Evolutionary conservation across 1,140 invertebrate genomes (phyloP).

Genomic region (Zaprionus taronus): DNA sequence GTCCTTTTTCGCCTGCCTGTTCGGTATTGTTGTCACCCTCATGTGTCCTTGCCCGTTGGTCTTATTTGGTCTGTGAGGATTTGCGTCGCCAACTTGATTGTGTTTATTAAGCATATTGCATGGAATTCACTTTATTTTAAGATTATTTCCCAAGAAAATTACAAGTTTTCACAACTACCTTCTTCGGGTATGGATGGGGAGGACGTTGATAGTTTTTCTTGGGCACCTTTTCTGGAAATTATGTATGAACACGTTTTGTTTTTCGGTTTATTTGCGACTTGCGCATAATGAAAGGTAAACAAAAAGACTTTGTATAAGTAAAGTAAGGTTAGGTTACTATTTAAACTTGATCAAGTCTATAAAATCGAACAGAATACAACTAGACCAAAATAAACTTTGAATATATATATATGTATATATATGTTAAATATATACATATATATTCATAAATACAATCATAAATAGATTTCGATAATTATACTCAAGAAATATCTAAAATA

Average conservation of each 20-base stretch:
- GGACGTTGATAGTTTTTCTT: conserved; percentile 55
- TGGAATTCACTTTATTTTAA: conserved; percentile 82
- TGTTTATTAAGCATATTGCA: conserved; percentile 82
- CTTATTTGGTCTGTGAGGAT: conserved; percentile 26
- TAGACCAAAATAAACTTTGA: not conserved
- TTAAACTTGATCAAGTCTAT: not conserved
- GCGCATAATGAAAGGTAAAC: conserved; percentile 21
- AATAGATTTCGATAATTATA: too few species aligned
- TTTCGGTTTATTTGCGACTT: conserved; percentile 55
- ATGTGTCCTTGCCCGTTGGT: conserved; percentile 5
- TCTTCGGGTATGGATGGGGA: not conserved
- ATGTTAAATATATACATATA: too few species aligned
- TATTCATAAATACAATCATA: too few species aligned
- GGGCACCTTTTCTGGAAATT: conserved; percentile 66
- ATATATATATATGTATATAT: too few species aligned
- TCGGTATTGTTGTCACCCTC: conserved; percentile 38
- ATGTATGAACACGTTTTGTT: conserved; percentile 75
- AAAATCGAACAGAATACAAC: not conserved
- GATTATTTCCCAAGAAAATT: conserved; percentile 81
- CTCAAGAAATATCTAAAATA: not conserved
- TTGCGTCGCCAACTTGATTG: conserved; percentile 65
- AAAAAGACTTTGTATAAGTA: not conserved
- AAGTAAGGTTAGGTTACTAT: not conserved
- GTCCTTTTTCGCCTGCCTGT: conserved; percentile 57
- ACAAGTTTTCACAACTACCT: conserved; percentile 47